Evolutionary conservation across 2,888 invertebrate species (phyloP), one percentile per base, ranked within the genome.

Genomic region (Thymelicus lineola): DNA sequence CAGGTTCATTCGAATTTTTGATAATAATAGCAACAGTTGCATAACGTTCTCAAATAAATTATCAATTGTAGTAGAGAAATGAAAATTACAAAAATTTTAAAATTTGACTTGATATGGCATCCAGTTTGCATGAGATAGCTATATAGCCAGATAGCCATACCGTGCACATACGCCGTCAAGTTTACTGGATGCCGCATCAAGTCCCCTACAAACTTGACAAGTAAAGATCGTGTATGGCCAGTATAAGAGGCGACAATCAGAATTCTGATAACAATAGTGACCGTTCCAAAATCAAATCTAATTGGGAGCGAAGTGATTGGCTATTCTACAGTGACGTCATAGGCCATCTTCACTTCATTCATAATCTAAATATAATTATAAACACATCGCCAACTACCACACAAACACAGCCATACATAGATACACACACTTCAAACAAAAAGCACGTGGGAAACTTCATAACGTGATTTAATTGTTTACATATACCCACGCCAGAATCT

Each of bases 361-460:
- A 83, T 82, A 74, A 73, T 79, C 79, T 82, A 83, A 74, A 73
- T 79, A 78, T 82, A 83, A 79, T 80, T 81, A 82, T 82, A 81
- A 53, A 78, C 70, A 70, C 17, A 72, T 61, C 65, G 53, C 59
- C 59, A 74, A 62, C 64, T 65, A 68, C 72, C 35, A 50, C 71
- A 72, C 60, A 67, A 12, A 72, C 58, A 68, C 35, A 62, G 9
- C 15, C 48, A 57, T 66, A 64, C 53, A 68, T 55, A 71, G 45
- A 72, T 28, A 64, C 65, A 71, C 48, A 66, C 45, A 64, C 38
- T 59, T 73, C 57, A 76, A 77, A 79, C 77, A 77, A 71, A 71
- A 55, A 72, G 73, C 77, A 79, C 80, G 80, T 80, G 80, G 76
- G 81, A 81, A 80, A 80, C 76, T 76, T 77, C 71, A 71, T 61